These are phyloP conservation scores for Myxocyprinus asiaticus DNA, from an alignment of 2,113 vertebrate genomes.

Conservation along the genomic window DNA sequence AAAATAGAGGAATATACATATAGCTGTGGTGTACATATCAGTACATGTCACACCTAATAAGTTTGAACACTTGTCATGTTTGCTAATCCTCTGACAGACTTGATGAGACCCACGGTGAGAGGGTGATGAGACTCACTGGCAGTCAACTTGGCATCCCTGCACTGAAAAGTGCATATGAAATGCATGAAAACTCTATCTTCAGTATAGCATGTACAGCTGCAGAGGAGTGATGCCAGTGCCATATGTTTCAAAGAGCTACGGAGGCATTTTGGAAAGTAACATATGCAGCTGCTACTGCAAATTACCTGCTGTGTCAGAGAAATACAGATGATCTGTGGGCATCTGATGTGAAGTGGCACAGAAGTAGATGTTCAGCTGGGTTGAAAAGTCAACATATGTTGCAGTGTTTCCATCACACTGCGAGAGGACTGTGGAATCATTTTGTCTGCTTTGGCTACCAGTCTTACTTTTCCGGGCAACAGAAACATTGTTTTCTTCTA, in stretches of 20 bases:
- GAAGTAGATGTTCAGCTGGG: conserved; percentile 34
- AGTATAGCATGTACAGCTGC: conserved; percentile 10
- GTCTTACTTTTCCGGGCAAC: background rate
- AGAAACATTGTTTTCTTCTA: conserved; percentile 39
- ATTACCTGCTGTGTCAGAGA: conserved; percentile 51
- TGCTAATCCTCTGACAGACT: conserved; percentile 19
- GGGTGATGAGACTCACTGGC: conserved; percentile 26
- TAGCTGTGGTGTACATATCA: background rate
- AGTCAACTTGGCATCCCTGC: background rate
- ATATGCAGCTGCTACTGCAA: conserved; percentile 46
- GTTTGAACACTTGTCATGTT: background rate
- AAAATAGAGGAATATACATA: background rate
- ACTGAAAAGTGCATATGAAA: background rate
- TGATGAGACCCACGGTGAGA: background rate
- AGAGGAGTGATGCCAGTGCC: conserved; percentile 35
- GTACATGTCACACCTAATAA: conserved; percentile 11
- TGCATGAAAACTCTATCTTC: conserved; percentile 37
- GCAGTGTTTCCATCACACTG: background rate
- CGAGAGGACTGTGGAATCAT: conserved; percentile 18
- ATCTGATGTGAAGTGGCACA: conserved; percentile 42
- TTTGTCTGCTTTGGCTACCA: conserved; percentile 1
- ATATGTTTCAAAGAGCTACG: conserved; percentile 44
- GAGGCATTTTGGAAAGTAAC: conserved; percentile 33
- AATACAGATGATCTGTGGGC: conserved; percentile 50
- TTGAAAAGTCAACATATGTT: conserved; percentile 57